phyloP scores from a whole-genome alignment of 1,140 invertebrate species.

The Eueides isabella region DNA sequence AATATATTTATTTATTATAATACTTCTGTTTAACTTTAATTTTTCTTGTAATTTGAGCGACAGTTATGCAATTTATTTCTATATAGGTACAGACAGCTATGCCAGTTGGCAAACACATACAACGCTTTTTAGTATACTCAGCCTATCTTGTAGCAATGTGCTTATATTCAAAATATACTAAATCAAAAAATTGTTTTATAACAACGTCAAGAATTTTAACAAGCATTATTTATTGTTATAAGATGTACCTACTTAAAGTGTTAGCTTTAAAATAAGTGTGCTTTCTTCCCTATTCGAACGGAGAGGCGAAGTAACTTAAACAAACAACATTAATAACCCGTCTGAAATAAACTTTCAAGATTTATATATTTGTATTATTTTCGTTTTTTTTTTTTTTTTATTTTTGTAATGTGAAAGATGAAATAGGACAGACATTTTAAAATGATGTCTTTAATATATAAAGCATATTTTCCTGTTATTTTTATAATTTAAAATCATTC shows the following conservation, averaged over 20 bases:
- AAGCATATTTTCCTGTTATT: no score
- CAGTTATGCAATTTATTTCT: neutral
- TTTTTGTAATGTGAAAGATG: constrained; percentile 32
- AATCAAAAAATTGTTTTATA: neutral
- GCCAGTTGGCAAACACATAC: neutral
- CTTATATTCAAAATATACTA: neutral
- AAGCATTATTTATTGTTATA: constrained; percentile 29
- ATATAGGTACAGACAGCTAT: neutral
- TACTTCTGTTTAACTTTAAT: neutral
- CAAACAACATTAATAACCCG: constrained; percentile 48
- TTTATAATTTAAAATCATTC: neutral
- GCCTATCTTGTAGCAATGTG: neutral
- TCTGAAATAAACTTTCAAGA: constrained; percentile 42
- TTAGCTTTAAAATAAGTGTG: constrained; percentile 32
- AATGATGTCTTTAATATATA: neutral
- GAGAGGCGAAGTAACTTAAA: constrained; percentile 38
- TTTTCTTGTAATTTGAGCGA: neutral
- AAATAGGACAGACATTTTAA: neutral
- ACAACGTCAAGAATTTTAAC: neutral
- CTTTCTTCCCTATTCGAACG: constrained; percentile 41
- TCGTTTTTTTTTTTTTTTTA: constrained; percentile 37
- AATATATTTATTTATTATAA: neutral
- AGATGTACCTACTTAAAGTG: constrained; percentile 13
- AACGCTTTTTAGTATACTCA: neutral
- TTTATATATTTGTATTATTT: constrained; percentile 48